phyloP scores from a whole-genome alignment of 2,113 vertebrate species.

The Edolisoma coerulescens region DNA sequence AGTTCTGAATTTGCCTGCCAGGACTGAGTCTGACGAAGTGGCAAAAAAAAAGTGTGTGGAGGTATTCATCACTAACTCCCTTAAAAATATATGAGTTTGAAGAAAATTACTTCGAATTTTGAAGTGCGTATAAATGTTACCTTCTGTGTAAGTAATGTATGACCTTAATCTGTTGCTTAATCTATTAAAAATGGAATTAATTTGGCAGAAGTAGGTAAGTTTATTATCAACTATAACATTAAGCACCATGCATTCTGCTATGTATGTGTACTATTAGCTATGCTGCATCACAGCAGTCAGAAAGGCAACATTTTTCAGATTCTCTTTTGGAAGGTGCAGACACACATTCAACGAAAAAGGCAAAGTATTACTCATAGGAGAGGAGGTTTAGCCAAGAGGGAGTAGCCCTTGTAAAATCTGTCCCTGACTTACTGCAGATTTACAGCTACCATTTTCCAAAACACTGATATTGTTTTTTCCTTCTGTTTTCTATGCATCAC shows the following conservation, averaged over 20 bases:
- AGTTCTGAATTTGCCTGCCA: not conserved
- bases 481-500: not conserved
- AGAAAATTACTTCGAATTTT: not conserved
- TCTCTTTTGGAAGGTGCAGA: not conserved
- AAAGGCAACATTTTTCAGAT: not conserved
- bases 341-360: not conserved
- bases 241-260: not conserved
- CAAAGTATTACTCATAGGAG: not conserved
- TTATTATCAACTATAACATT: not conserved
- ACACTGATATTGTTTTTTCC: not conserved
- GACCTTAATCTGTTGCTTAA: not conserved
- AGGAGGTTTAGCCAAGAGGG: not conserved
- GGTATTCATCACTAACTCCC: not conserved
- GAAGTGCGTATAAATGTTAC: not conserved
- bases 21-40: not conserved
- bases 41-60: not conserved
- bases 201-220: not conserved
- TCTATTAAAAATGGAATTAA: not conserved
- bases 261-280: not conserved
- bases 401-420: not conserved
- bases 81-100: not conserved
- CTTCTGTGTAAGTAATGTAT: not conserved
- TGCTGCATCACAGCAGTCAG: not conserved
- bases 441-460: not conserved
- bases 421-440: not conserved